These are phyloP conservation scores for Python bivittatus DNA, from an alignment of 2,113 vertebrate genomes.

Conservation along the genomic window DNA sequence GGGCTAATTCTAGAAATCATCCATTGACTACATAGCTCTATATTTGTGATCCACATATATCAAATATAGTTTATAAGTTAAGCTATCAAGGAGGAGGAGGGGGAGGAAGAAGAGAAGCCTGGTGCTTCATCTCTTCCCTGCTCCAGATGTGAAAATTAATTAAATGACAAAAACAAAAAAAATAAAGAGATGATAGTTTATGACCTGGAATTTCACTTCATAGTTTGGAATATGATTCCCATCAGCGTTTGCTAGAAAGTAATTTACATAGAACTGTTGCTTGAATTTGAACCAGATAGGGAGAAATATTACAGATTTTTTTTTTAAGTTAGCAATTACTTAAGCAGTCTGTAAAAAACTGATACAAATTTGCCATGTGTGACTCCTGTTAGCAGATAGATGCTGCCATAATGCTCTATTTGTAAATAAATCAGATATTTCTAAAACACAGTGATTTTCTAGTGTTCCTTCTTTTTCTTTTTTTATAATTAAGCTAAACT, in stretches of 20 bases:
- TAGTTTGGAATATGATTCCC: neutral
- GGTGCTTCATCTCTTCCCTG: neutral
- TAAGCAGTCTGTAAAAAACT: neutral
- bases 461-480: neutral
- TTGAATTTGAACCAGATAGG: neutral
- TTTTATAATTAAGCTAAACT: neutral
- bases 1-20: too few relatives aligned
- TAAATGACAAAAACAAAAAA: neutral
- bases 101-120: neutral
- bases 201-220: neutral
- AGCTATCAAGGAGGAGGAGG: neutral
- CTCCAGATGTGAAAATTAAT: neutral
- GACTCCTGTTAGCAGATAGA: neutral
- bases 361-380: neutral
- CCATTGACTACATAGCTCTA: too few relatives aligned
- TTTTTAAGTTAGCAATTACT: neutral
- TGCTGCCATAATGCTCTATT: neutral
- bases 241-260: neutral
- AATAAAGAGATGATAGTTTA: neutral
- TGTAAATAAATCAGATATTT: neutral
- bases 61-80: neutral
- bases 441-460: neutral
- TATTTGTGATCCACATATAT: neutral
- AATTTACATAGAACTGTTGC: neutral
- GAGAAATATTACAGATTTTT: neutral